Base-by-base conservation (phyloP, 2,888 invertebrate genomes). In the Cheiracanthium punctorium region DNA sequence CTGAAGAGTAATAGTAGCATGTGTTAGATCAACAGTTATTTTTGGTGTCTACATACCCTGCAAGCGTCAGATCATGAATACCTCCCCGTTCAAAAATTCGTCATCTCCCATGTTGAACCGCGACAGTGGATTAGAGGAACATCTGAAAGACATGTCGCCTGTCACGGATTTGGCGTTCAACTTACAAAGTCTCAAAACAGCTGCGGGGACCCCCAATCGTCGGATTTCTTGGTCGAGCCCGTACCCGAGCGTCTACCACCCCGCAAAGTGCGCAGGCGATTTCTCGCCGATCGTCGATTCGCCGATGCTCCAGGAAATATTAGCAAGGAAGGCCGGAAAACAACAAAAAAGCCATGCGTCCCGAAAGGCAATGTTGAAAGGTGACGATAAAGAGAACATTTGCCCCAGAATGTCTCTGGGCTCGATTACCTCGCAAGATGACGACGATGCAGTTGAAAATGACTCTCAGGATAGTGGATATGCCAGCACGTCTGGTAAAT, bases 391-490 rank as follows among this genome's bases (percentile, higher is more conserved):
- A 58, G 81, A 81, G 58, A 81, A 81, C 32, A 30, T 58, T 10
- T 7, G 14, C 17, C 81, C 71, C 10, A 14, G 17, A 28, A n/a
- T 4, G 28, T 24, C 20, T 70, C 20, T n/a, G n/a, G n/a, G n/a
- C 37, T 37, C 4, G 10, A 37, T 37, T 10, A 37, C 37, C 37
- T 37, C 37, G 10, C 37, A 10, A 37, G 10, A 37, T 37, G 37
- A 37, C 37, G n/a, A n/a, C n/a, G n/a, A n/a, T n/a, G n/a, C n/a
- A 37, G 37, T 37, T 37, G 93, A 94, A 88, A 92, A 92, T 5
- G 93, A 93, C 90, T 94, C 94, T 30, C 93, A 93, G 89, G 94
- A 94, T 91, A 94, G 94, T 82, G 94, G 94, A 10, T 94, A 93
- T 89, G 92, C 92, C 14, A 71, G 43, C 17, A 2, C 37, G 0